These are phyloP conservation scores for Nowickia ferox DNA, from an alignment of 2,888 invertebrate genomes.

Conservation along the genomic window DNA sequence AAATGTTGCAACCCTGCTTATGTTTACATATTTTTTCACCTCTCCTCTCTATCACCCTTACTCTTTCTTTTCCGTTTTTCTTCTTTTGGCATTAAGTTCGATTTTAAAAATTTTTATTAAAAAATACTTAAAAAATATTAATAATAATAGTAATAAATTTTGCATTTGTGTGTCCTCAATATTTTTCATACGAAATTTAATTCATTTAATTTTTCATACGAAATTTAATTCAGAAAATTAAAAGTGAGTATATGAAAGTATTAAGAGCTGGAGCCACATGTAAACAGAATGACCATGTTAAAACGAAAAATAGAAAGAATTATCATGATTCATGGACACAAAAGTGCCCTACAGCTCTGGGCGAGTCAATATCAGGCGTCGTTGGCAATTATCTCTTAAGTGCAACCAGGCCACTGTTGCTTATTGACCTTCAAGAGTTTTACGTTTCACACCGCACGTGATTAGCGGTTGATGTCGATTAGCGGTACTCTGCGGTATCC, in stretches of 20 bases:
- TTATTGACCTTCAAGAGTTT: no score
- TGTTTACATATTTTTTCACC: constrained; percentile 22
- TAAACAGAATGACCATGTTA: constrained; percentile 12
- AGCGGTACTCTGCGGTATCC: no score
- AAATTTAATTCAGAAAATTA: constrained; percentile 2
- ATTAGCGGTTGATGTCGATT: no score
- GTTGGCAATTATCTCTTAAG: no score
- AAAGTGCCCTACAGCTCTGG: constrained; percentile 30
- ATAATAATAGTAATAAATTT: neutral
- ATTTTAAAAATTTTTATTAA: neutral
- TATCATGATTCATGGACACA: neutral
- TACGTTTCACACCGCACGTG: no score
- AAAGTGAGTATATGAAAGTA: neutral
- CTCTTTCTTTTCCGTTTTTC: neutral
- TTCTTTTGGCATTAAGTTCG: neutral
- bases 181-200: neutral
- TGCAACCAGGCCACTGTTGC: no score
- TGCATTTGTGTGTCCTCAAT: neutral
- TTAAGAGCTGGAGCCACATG: neutral
- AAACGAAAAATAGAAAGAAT: neutral
- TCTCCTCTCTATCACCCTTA: no score
- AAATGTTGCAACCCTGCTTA: constrained; percentile 3
- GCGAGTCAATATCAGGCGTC: no score
- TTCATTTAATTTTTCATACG: neutral
- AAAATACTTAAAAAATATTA: neutral